Base-by-base conservation (phyloP, 2,888 invertebrate genomes). In the Rutpela maculata region DNA sequence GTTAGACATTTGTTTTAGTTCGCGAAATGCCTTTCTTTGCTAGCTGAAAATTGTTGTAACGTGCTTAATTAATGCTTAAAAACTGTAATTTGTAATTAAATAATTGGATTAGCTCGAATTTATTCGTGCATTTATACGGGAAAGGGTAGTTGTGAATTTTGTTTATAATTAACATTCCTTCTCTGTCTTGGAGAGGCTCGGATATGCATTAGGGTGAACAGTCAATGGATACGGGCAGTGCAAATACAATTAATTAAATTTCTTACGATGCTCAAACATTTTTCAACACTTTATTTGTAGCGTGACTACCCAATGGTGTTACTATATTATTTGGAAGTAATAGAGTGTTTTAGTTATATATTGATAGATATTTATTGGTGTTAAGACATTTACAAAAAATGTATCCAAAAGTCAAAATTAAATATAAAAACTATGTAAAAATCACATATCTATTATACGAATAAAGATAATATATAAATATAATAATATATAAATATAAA, bases 11-110 rank as follows among this genome's bases (percentile, higher is more conserved):
- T 85, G 85, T 86, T 85, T 83, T 79, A 81, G 83, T 81, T 82
- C 80, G 83, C 79, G 74, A 76, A 82, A 79, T 80, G 81, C 76
- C 78, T 81, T 81, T 77, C 81, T 81, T 82, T 83, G 81, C 79
- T 81, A 82, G 75, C 75, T 78, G 84, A 85, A 80, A 85, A 85
- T 85, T 84, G 84, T 84, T 55, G 82, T 84, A 84, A 85, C 82
- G 81, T 80, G 78, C 81, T 83, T 86, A 86, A 86, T 86, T 86
- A 84, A 84, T 83, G 84, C 84, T 83, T 83, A 85, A 86, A 86
- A 86, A 86, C 81, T 84, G 84, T 83, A 85, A 85, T 85, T 86
- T 84, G 81, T 84, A 84, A 85, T 85, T 85, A 83, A 82, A 85
- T 84, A 85, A 85, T 85, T 84, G 83, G 84, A 85, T 85, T 82